Conservation (phyloP, 2,113 vertebrate genomes). For the Elaphurus davidianus region DNA sequence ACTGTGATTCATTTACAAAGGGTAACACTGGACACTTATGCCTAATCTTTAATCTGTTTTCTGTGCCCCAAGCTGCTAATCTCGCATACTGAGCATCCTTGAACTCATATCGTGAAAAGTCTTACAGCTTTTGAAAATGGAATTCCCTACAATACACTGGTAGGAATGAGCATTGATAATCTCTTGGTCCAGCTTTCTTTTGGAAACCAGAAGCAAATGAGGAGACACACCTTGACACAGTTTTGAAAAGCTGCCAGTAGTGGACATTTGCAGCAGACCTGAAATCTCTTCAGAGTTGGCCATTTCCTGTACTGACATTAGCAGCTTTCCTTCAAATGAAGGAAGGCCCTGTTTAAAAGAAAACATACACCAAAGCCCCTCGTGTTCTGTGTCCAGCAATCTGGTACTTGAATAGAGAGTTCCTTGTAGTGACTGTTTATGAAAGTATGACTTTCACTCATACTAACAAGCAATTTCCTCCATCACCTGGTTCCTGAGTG, state of each 20-base stretch:
- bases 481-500: background rate
- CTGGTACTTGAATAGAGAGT: background rate
- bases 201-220: background rate
- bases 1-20: background rate
- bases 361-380: accelerated
- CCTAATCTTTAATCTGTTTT: background rate
- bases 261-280: background rate
- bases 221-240: background rate
- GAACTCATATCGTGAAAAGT: background rate
- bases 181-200: background rate
- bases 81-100: background rate
- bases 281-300: background rate
- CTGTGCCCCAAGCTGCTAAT: background rate
- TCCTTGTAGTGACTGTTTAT: background rate
- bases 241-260: background rate
- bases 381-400: background rate
- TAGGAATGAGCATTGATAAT: background rate
- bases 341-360: background rate
- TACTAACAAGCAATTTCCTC: background rate
- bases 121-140: background rate
- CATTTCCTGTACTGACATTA: background rate
- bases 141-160: background rate
- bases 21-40: background rate
- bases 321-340: background rate
- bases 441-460: background rate